Percentiles rank a stretch among this genome's conserved stretches.
Evolutionary conservation across 1,140 invertebrate genomes (phyloP).

Genomic region (Hypsibius dujardini): DNA sequence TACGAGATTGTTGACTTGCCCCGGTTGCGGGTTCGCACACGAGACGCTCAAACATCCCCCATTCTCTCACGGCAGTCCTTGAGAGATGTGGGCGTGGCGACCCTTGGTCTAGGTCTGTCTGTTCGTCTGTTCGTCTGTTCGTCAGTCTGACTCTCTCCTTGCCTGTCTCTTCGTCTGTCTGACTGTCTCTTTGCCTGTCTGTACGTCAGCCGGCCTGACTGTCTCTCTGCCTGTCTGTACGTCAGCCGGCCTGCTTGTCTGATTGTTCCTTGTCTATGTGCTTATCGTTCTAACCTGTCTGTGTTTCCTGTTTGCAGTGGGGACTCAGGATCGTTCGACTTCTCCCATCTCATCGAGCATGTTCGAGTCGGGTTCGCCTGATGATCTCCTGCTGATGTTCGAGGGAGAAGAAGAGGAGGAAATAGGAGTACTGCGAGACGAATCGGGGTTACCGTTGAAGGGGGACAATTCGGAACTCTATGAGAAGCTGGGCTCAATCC

Average conservation of each 20-base stretch:
- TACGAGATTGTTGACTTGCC: not conserved
- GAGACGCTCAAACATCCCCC: conserved; percentile 4
- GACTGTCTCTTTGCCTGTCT: not conserved
- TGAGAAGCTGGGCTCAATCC: not conserved
- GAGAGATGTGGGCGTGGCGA: not conserved
- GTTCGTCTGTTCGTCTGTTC: no score
- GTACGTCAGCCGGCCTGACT: not conserved
- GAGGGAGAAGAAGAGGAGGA: not conserved
- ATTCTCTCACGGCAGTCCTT: not conserved
- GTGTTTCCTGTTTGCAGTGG: not conserved
- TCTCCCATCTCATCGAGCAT: not conserved
- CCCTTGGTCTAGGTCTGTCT: not conserved
- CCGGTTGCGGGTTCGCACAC: not conserved
- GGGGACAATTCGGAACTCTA: not conserved
- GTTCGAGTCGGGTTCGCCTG: not conserved
- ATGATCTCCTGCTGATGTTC: not conserved
- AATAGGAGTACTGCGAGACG: not conserved
- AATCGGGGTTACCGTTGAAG: not conserved
- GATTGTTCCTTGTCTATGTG: no score
- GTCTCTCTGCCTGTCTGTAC: not conserved
- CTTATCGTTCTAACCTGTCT: no score
- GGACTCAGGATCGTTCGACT: not conserved
- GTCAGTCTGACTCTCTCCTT: no score
- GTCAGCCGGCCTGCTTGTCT: not conserved
- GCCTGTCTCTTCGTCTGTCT: no score